Percentiles rank a stretch among this genome's conserved stretches.
These are phyloP conservation scores for Saccostrea cuccullata DNA, from an alignment of 1,140 invertebrate species.

Conservation along the genomic window DNA sequence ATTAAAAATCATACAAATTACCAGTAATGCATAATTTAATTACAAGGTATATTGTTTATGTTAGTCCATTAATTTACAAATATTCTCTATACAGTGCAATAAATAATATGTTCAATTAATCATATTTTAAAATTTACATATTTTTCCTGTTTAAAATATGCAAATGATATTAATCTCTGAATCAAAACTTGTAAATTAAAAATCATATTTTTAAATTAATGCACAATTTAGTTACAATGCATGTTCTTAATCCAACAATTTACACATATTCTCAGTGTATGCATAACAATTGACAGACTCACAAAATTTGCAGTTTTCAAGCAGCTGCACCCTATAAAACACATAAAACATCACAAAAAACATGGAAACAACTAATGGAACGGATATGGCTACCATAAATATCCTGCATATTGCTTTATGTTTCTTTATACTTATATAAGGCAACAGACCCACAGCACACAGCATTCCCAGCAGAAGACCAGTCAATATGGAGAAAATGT, in stretches of 20 bases:
- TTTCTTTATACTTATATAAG: conserved; percentile 69
- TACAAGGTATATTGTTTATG: not conserved
- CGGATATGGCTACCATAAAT: conserved; percentile 48
- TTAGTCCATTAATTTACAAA: not conserved
- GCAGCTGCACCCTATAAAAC: conserved; percentile 61
- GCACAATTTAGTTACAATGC: not conserved
- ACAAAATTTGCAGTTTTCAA: conserved; percentile 58
- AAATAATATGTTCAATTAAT: not conserved
- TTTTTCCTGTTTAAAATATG: too few relatives aligned
- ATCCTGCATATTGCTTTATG: conserved; percentile 48
- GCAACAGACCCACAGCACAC: conserved; percentile 63
- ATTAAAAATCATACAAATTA: too few relatives aligned
- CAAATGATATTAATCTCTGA: too few relatives aligned
- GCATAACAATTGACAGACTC: conserved; percentile 66
- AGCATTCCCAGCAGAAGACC: conserved; percentile 66
- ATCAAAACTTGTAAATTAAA: not conserved
- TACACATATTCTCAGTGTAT: conserved; percentile 66
- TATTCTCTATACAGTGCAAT: not conserved
- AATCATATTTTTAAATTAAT: not conserved
- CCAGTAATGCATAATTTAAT: not conserved
- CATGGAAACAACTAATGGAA: conserved; percentile 52
- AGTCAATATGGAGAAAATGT: conserved; percentile 62
- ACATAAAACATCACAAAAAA: conserved; percentile 54
- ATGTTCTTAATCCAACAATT: not conserved
- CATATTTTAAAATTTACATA: too few relatives aligned